Evolutionary conservation across 2,113 vertebrate species (phyloP), one percentile per base, ranked within the genome.

Genomic region (Melanocharis versteri): DNA sequence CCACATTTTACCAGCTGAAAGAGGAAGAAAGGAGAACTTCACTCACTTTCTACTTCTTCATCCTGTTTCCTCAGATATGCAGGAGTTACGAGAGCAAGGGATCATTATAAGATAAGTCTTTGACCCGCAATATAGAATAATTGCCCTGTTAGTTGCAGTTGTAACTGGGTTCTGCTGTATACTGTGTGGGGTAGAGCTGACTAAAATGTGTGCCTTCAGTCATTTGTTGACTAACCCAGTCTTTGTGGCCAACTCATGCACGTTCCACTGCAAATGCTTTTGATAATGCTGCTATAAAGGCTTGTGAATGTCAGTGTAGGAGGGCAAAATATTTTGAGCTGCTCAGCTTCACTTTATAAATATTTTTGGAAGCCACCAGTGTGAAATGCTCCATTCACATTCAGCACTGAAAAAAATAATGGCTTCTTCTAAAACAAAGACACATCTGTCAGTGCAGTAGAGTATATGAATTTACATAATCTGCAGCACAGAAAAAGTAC

Each of bases 241-340:
- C 56, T 89, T 71, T 90, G 60, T 86, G 83, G 76, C 51, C 60
- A 2, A 40, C 39, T 86, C n/a, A 51, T 40, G 79, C 40, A 83
- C 0, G 6, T 94, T 94, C 54, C 40, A 72, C 45, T 70, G 75
- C 54, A 94, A 95, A 93, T 73, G 64, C 64, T 89, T 92, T 91
- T 78, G 85, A 92, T 93, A 96, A 90, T 1, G 1, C 58, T 83
- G 33, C 44, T 93, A 40, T 37, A 95, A 93, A 93, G 66, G 61
- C 82, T 90, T 90, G 54, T 90, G 87, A 95, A 96, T 95, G 71
- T 84, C 90, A 89, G 71, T 70, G 93, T 95, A 89, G 93, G 92
- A 96, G 85, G 93, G 88, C 85, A 95, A 97, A 97, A 96, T 96
- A 96, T 96, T 96, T 95, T 92, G 90, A 94, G 79, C 83, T 90